Conservation (phyloP, 2,888 invertebrate genomes). For the Standfussiana lucernea region DNA sequence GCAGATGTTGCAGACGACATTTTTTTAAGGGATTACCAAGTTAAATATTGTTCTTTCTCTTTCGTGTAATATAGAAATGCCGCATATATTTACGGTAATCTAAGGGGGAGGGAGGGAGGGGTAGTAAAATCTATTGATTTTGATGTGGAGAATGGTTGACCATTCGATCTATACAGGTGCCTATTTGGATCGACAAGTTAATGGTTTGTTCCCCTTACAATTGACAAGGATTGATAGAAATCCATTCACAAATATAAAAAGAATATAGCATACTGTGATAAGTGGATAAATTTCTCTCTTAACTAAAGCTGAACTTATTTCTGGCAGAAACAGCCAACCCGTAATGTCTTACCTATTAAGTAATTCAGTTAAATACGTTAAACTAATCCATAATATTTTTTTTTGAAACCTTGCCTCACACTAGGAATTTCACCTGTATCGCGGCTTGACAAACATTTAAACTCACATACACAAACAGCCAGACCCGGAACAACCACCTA, state of each 20-base stretch:
- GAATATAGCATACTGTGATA: neutral
- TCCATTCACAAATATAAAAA: neutral
- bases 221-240: neutral
- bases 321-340: too few relatives aligned
- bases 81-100: neutral
- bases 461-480: too few relatives aligned
- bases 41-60: neutral
- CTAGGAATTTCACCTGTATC: too few relatives aligned
- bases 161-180: neutral
- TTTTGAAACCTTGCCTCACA: too few relatives aligned
- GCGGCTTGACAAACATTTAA: too few relatives aligned
- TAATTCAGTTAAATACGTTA: too few relatives aligned
- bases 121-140: neutral
- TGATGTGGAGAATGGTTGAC: neutral
- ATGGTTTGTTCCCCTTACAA: neutral
- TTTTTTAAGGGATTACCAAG: neutral
- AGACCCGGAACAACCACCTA: too few relatives aligned
- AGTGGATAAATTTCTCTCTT: too few relatives aligned
- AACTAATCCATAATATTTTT: too few relatives aligned
- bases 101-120: too few relatives aligned
- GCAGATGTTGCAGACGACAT: neutral
- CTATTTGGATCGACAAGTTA: neutral
- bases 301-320: too few relatives aligned
- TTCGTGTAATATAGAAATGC: neutral
- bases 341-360: too few relatives aligned